Base-by-base conservation (phyloP, 2,888 invertebrate genomes). In the Platypus cylindrus region DNA sequence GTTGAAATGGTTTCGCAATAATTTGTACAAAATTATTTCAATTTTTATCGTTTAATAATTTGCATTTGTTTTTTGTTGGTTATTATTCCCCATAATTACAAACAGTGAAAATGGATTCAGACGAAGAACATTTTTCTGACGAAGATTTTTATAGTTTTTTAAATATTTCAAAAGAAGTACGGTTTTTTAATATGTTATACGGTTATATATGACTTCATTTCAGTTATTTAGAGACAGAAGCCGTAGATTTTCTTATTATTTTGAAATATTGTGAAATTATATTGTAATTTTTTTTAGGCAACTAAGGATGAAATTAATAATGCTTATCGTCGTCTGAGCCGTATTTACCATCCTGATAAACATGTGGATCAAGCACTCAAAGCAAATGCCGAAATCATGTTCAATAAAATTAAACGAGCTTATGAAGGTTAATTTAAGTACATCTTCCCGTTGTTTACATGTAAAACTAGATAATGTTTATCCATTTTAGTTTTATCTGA, bases 261-360 rank as follows among this genome's bases (percentile, higher is more conserved):
- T 40, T 45, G 34, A 29, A 43, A 42, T 31, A 32, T 38, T 29
- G 28, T 34, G 17, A 24, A 34, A 32, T n/a, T n/a, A n/a, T 18
- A 22, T 22, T 31, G 23, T 35, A 29, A 18, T 28, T 18, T 17
- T 3, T 58, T 65, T 31, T 56, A 98, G 97, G 97, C 97, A 5
- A 71, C 84, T 23, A 66, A 68, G 31, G 94, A 95, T 46, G 94
- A 97, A 62, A 94, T 98, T 46, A 89, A 78, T 53, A 80, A 81
- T 66, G 86, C 95, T 2, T 98, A 94, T 59, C 74, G 94, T 41
- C 75, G 84, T 34, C 75, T 93, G 36, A 94, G 94, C 49, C 76
- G 82, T 45, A 75, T 91, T 50, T 97, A 93, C 56, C 98, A 98
- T 62, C 97, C 98, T 1, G 97, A 98, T 56, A 94, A 95, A 62